phyloP scores from a whole-genome alignment of 1,140 invertebrate species.

The Yoshiicerus persimilis region DNA sequence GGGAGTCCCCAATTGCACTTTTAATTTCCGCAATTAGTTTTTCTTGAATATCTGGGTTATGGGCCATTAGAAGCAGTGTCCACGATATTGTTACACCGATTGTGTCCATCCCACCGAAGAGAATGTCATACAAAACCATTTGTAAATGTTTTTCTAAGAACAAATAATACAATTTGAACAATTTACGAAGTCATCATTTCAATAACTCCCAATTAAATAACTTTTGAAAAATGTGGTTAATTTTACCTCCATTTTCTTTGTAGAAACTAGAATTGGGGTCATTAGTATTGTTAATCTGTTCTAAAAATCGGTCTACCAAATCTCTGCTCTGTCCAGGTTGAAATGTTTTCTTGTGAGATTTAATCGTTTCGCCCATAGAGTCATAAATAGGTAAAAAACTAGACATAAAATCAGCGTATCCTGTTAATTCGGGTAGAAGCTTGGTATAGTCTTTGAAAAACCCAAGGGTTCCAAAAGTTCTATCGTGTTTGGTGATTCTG shows the following conservation, averaged over 20 bases:
- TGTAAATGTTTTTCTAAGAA: neutral
- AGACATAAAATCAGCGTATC: neutral
- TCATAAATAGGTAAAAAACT: neutral
- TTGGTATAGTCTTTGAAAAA: neutral
- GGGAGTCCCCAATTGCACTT: constrained; percentile 56
- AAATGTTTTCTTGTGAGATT: neutral
- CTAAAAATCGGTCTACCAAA: neutral
- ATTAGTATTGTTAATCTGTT: neutral
- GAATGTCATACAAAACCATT: neutral
- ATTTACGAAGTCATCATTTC: too few relatives aligned
- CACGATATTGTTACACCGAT: constrained; percentile 72
- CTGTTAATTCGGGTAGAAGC: neutral
- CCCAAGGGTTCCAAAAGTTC: neutral
- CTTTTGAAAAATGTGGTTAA: neutral
- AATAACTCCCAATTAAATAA: too few relatives aligned
- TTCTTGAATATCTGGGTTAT: constrained; percentile 67
- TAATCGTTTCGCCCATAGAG: neutral
- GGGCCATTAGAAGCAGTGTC: constrained; percentile 67
- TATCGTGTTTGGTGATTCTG: neutral
- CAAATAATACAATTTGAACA: too few relatives aligned
- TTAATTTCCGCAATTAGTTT: constrained; percentile 68
- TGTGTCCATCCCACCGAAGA: constrained; percentile 57
- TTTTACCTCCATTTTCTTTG: neutral
- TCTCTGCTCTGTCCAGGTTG: neutral
- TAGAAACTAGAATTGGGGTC: neutral